Evolutionary conservation across 2,888 invertebrate genomes (phyloP).

Genomic region (Digitonthophagus gazella): DNA sequence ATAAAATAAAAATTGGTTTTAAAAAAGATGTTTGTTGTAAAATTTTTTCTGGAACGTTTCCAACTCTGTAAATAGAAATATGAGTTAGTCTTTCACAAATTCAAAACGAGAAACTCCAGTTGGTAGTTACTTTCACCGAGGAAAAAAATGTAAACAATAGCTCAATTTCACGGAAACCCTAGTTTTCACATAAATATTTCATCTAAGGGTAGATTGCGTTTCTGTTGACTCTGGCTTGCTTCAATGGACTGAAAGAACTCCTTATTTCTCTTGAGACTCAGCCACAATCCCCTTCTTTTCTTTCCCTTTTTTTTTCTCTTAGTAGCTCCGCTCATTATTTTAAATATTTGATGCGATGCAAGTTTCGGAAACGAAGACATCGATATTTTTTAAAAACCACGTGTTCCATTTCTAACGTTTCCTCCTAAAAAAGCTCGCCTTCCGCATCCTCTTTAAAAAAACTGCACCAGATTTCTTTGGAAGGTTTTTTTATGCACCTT

Average conservation of each 20-base stretch:
- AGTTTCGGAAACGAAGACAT: not conserved
- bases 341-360: not conserved
- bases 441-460: not conserved
- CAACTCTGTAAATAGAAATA: not conserved
- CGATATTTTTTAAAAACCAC: not conserved
- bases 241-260: constrained; percentile 14
- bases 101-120: too few species aligned
- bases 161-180: not conserved
- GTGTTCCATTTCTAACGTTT: constrained; percentile 5
- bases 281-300: not conserved
- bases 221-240: constrained; percentile 9
- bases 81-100: not conserved
- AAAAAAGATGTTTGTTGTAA: too few species aligned
- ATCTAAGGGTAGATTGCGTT: not conserved
- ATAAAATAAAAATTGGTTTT: too few species aligned
- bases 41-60: not conserved
- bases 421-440: constrained; percentile 8
- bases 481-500: not conserved
- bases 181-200: constrained; percentile 1
- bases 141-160: not conserved
- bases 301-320: constrained; percentile 3
- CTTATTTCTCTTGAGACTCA: constrained; percentile 10
- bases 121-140: too few species aligned
- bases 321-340: not conserved
- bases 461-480: not conserved